Conservation (phyloP, 53 echinoderm and acorn worm genomes). For the Holothuria leucospilota region DNA sequence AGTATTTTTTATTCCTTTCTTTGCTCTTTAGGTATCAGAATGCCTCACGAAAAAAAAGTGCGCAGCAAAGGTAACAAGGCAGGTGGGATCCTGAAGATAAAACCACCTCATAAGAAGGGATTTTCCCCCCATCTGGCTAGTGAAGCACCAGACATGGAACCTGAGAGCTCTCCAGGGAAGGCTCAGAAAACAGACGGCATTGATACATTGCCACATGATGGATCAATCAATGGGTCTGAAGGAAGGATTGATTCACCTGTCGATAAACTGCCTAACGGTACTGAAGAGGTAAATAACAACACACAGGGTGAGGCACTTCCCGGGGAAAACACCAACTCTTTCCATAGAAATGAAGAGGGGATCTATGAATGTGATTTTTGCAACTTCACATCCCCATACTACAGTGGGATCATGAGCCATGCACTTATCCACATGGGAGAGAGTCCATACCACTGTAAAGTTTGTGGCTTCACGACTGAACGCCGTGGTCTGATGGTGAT, state of each 20-base stretch:
- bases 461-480: slow-evolving; percentile 79
- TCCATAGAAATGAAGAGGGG: slow-evolving; percentile 16
- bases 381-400: slow-evolving; percentile 75
- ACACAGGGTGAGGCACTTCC: neutral
- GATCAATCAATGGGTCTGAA: neutral
- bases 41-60: slow-evolving; percentile 31
- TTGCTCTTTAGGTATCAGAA: neutral
- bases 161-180: slow-evolving; percentile 24
- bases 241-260: neutral
- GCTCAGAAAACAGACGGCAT: neutral
- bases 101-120: slow-evolving; percentile 39
- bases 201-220: neutral
- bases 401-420: slow-evolving; percentile 88
- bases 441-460: slow-evolving; percentile 76
- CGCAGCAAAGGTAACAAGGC: slow-evolving; percentile 17
- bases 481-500: slow-evolving; percentile 87
- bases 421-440: slow-evolving; percentile 87
- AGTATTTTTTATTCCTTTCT: neutral
- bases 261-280: neutral
- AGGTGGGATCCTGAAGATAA: slow-evolving; percentile 15
- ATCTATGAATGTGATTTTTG: slow-evolving; percentile 80
- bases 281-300: neutral
- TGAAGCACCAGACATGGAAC: slow-evolving; percentile 35
- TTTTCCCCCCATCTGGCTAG: slow-evolving; percentile 30
- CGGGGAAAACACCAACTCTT: neutral